Evolutionary conservation across 2,113 vertebrate genomes (phyloP), one percentile per base, ranked within the genome.

Genomic region (Anarhynchus alexandrinus): DNA sequence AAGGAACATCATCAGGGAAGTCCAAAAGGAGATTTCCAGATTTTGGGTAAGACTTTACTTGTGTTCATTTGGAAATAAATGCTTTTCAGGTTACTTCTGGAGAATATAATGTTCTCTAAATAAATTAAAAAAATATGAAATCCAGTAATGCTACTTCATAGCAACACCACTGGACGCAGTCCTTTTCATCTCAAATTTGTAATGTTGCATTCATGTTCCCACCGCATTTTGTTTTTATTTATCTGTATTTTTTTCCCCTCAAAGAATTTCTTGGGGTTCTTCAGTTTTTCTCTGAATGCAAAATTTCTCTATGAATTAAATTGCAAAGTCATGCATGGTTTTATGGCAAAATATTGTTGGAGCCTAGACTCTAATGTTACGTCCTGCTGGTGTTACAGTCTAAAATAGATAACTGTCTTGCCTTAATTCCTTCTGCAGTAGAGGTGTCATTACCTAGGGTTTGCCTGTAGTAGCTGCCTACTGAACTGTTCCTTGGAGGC

Each of bases 11-110:
- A 32, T 87, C 97, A 62, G 99, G 98, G 74, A 99, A 99, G 96
- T 93, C 98, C 64, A 99, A 98, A 98, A 98, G 99, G 96, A 97
- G 99, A 96, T 99, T 99, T 97, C 99, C 99, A 95, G 99, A 99
- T 97, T 99, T 99, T 98, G 99, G 99, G 99, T 99, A 97, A 92
- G 95, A 71, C 45, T 83, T 94, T 43, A 62, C n/a, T 42, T 42
- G 29, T 83, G 32, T 67, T 70, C 2, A 25, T 91, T 62, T 49
- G 40, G 27, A 43, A 62, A 42, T 58, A 81, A 86, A 18, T 17
- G 12, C 5, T 17, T 51, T 72, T 80, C 58, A 38, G 9, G 32
- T 86, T 91, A n/a, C 17, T 86, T 85, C 52, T 42, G n/a, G 21
- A 43, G 38, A 85, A 25, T 76, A 26, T 20, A 6, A 8, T 51